Base-by-base conservation (phyloP, 2,888 invertebrate species). In the Taenaris catops region DNA sequence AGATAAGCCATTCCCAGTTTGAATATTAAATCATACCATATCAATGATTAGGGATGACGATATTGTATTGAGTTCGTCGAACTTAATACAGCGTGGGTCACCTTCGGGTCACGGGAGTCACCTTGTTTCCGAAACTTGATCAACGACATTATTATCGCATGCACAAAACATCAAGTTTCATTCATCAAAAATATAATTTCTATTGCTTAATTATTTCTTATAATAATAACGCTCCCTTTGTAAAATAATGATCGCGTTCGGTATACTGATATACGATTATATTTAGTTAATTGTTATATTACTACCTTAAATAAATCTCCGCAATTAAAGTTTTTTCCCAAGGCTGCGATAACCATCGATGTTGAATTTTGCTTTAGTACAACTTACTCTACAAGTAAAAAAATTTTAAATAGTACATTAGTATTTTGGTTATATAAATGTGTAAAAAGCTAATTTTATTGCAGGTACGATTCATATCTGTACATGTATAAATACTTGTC, bases 91-190 rank as follows among this genome's bases (percentile, higher is more conserved):
- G 55, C 56, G 45, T 54, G 58, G 71, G 78, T 81, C 80, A 81
- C 81, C 80, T 81, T 78, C 55, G 58, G 79, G 79, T 75, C 79
- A 63, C 58, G 49, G 54, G 66, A 71, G 81, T 83, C 81, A 83
- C 83, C 79, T 84, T 83, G 73, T 59, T 78, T 66, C 75, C 65
- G 64, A 75, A 76, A 78, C 71, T 73, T 67, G 73, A 79, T 74
- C 70, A 67, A 65, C 72, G 64, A 68, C 70, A 66, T 72, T 69
- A 46, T 53, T 56, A 74, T 72, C 68, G 63, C 61, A 52, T 62
- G 55, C 54, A 55, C 56, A 54, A 37, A 61, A 60, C 60, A 61
- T 46, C 60, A 68, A 63, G 64, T 58, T 63, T 59, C 41, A 40
- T 40, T 40, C 28, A 38, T 39, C 11, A 17, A 25, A 49, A n/a